A percentile compares a stretch with the other conserved stretches of the same genome.
Conservation (phyloP, 2,113 vertebrate genomes). For the Tenrec ecaudatus region DNA sequence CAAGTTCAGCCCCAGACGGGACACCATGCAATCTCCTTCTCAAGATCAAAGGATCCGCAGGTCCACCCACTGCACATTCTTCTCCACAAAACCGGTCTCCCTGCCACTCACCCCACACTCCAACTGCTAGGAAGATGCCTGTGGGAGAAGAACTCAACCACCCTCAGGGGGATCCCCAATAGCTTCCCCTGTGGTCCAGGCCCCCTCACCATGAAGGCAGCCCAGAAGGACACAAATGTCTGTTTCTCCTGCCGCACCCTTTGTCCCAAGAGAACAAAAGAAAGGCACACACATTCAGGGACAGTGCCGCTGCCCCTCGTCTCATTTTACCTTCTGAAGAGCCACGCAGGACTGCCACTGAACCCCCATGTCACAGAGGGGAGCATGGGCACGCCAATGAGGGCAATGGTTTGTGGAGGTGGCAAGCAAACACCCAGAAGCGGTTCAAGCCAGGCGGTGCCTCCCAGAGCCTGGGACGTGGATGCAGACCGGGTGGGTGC, state of each 20-base stretch:
- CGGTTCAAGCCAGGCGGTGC: rapidly evolving
- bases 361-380: not conserved
- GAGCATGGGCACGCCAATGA: not conserved
- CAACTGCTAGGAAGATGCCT: not conserved
- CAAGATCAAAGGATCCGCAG: not conserved
- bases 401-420: not conserved
- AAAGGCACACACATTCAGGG: conserved; percentile 11
- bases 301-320: not conserved
- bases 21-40: not conserved
- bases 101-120: rapidly evolving
- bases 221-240: conserved; percentile 10
- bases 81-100: not conserved
- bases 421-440: not conserved
- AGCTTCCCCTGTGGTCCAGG: not conserved
- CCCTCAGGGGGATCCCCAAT: not conserved
- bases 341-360: not conserved
- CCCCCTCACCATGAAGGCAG: not conserved
- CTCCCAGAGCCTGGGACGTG: not conserved
- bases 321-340: not conserved
- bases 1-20: not conserved
- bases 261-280: not conserved
- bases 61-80: rapidly evolving
- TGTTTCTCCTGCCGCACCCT: not conserved
- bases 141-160: not conserved
- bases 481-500: not conserved